Conservation (phyloP, 1,140 invertebrate genomes). For the Palaemon carinicauda region DNA sequence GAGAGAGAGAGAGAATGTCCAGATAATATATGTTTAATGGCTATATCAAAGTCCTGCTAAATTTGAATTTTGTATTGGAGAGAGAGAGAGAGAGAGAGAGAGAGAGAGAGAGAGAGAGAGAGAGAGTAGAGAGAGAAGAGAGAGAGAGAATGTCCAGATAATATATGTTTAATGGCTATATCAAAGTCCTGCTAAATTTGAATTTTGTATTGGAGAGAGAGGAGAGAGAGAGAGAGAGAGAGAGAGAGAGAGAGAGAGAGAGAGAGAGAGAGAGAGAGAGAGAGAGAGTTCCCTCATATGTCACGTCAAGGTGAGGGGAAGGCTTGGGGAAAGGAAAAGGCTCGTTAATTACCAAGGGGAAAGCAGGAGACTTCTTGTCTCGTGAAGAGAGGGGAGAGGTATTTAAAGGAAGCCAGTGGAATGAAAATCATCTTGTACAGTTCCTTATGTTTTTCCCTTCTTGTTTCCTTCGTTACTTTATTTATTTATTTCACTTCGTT, state of each 20-base stretch:
- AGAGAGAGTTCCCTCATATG: background rate
- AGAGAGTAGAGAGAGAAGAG: background rate
- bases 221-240: no score
- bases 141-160: no score
- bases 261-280: background rate
- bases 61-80: no score
- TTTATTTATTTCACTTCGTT: background rate
- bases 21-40: no score
- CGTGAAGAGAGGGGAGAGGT: no score
- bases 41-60: no score
- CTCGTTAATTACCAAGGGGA: no score
- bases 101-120: background rate
- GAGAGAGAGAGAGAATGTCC: background rate
- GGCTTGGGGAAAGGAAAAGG: no score
- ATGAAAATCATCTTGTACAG: background rate
- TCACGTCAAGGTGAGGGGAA: background rate
- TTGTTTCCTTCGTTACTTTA: background rate
- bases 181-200: no score
- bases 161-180: no score
- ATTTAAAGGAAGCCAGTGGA: background rate
- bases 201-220: no score
- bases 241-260: background rate
- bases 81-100: background rate
- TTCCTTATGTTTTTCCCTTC: background rate
- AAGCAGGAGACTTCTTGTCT: no score